Evolutionary conservation across 2,888 invertebrate species (phyloP).

Genomic region (Troilus luridus): DNA sequence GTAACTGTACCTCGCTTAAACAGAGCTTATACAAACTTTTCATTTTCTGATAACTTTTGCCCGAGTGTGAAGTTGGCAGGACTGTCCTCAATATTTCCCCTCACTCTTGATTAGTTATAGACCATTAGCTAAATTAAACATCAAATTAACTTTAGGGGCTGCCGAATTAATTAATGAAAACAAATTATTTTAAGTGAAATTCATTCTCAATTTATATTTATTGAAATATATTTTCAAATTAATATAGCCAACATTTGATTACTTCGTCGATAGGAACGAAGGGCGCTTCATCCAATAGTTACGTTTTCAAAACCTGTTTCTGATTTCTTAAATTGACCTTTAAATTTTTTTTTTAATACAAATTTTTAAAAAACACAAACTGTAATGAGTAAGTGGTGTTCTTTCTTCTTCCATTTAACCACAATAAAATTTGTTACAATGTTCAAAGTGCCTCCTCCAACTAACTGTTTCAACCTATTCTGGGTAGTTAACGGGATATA

Average conservation of each 20-base stretch:
- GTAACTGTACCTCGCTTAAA: slow-evolving; percentile 33
- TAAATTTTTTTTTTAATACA: too few species aligned
- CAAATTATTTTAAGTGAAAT: slow-evolving; percentile 9
- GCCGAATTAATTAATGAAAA: neutral
- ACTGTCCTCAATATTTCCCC: slow-evolving; percentile 33
- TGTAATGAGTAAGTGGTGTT: too few species aligned
- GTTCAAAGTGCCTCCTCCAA: too few species aligned
- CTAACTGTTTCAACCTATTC: too few species aligned
- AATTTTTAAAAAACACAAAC: too few species aligned
- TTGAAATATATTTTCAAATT: neutral
- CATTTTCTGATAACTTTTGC: slow-evolving; percentile 26
- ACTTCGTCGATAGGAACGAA: neutral
- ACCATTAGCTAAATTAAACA: slow-evolving; percentile 31
- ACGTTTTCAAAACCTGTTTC: neutral
- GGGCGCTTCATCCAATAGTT: neutral
- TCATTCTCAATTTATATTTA: neutral
- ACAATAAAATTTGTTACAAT: too few species aligned
- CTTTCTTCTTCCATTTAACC: too few species aligned
- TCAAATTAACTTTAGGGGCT: neutral
- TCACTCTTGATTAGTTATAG: slow-evolving; percentile 30
- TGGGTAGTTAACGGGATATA: too few species aligned
- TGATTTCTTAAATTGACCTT: neutral
- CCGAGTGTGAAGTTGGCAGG: slow-evolving; percentile 23
- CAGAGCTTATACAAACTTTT: slow-evolving; percentile 38
- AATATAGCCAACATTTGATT: neutral